Base-by-base conservation (phyloP, 1,140 invertebrate genomes). In the Stegodyphus mimosarum region DNA sequence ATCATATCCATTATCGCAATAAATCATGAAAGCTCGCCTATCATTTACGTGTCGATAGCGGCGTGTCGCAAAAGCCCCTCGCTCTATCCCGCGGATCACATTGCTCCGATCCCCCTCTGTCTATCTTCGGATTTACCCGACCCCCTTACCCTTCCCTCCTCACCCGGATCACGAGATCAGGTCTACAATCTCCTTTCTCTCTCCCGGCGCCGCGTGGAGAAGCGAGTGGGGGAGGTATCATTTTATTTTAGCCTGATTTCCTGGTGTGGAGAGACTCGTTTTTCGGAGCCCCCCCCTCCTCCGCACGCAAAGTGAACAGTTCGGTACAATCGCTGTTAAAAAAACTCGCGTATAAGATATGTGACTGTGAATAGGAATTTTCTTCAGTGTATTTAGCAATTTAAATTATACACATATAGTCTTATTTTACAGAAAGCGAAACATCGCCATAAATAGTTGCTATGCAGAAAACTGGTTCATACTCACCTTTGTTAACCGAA, bases 31-130 rank as follows among this genome's bases (percentile, higher is more conserved):
- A 77, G 83, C 74, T 78, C 83, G 66, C 74, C 83, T 86, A 86
- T 86, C 83, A 86, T 86, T 86, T 86, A 77, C 53, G 55, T 86
- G 83, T 78, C 83, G 83, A 86, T 86, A 86, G 75, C 83, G 83
- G 83, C 75, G 60, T 86, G 83, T 86, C 83, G 83, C 81, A 76
- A 84, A 84, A 60, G 63, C 48, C 11, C 49, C 17, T 18, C 51
- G 53, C 60, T 63, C 79, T 83, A 70, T 55, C 78, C 78, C 73
- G 64, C n/a, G 7, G 13, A 17, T 69, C 81, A 51, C 55, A 60
- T 60, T 60, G 48, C 81, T 70, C 60, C 9, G 17, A 3, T 13
- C 79, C 48, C 11, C 49, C 17, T 18, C 51, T 17, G 48, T 63
- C 79, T 83, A 70, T 55, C 78, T 67, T 69, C 81, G 53, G 9